phyloP scores from a whole-genome alignment of 2,888 invertebrate species.

The Tetheella fluctuosa region DNA sequence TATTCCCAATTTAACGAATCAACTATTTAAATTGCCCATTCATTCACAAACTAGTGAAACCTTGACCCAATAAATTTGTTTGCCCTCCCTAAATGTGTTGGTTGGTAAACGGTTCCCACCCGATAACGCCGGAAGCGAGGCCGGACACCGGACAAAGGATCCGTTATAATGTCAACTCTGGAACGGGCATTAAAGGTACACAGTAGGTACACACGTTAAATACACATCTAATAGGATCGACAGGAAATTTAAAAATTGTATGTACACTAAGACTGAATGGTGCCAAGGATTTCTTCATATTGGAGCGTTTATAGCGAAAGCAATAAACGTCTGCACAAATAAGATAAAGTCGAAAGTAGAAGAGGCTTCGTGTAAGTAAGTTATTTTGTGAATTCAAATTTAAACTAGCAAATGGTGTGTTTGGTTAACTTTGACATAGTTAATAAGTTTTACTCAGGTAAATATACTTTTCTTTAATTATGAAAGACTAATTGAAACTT shows the following conservation, averaged over 20 bases:
- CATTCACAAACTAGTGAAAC: slow-evolving; percentile 62
- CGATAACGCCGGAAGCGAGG: slow-evolving; percentile 70
- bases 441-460: too few species aligned
- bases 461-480: too few species aligned
- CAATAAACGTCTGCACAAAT: too few species aligned
- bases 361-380: too few species aligned
- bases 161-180: slow-evolving; percentile 64
- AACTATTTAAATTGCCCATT: slow-evolving; percentile 44
- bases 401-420: too few species aligned
- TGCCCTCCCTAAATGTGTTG: slow-evolving; percentile 64
- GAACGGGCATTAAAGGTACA: slow-evolving; percentile 42
- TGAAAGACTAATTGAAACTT: too few species aligned
- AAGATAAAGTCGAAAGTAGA: too few species aligned
- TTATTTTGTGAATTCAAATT: too few species aligned
- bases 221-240: slow-evolving; percentile 38
- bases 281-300: neutral
- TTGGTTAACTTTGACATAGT: too few species aligned
- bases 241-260: slow-evolving; percentile 52
- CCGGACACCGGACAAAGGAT: slow-evolving; percentile 74
- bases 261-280: slow-evolving; percentile 45
- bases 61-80: slow-evolving; percentile 75
- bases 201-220: slow-evolving; percentile 26
- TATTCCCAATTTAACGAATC: slow-evolving; percentile 55
- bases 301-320: too few species aligned
- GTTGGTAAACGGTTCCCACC: slow-evolving; percentile 63